Evolutionary conservation across 92 coral and sea anemone genomes (phyloP).

Genomic region (Scolanthus callimorphus): DNA sequence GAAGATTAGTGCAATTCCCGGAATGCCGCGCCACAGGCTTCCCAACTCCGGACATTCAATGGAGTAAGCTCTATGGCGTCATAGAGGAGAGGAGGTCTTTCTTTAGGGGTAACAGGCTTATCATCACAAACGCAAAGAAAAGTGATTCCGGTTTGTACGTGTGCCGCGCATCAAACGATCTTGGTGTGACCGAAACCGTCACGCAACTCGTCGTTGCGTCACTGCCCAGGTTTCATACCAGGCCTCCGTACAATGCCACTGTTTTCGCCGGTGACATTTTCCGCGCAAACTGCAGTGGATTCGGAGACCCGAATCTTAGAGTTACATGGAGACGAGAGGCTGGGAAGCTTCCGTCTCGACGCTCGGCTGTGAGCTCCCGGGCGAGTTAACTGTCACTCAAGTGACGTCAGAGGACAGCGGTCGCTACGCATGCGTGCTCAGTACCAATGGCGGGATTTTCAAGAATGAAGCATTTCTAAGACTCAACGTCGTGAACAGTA

Average conservation of each 20-base stretch:
- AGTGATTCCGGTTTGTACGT: slow-evolving; percentile 54
- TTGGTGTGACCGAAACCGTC: slow-evolving; percentile 39
- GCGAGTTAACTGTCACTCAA: slow-evolving; percentile 45
- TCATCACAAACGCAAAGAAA: slow-evolving; percentile 17
- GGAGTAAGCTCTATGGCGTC: slow-evolving; percentile 38
- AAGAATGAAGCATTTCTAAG: slow-evolving; percentile 32
- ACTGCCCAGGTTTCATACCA: slow-evolving; percentile 27
- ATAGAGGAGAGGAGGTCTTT: slow-evolving; percentile 22
- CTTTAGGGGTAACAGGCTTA: slow-evolving; percentile 14
- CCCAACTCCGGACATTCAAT: slow-evolving; percentile 50
- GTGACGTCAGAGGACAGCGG: slow-evolving; percentile 56
- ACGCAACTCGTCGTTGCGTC: slow-evolving; percentile 56
- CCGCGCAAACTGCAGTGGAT: slow-evolving; percentile 43
- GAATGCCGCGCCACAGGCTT: slow-evolving; percentile 53
- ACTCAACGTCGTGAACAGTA: slow-evolving; percentile 41
- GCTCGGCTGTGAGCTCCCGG: slow-evolving; percentile 32
- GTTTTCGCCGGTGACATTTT: slow-evolving; percentile 33
- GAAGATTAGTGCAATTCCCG: slow-evolving; percentile 39
- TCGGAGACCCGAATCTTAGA: slow-evolving; percentile 43
- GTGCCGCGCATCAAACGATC: slow-evolving; percentile 42
- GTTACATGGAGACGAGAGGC: slow-evolving; percentile 55
- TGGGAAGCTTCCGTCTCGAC: slow-evolving; percentile 30
- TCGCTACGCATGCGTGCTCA: slow-evolving; percentile 51
- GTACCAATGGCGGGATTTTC: slow-evolving; percentile 51
- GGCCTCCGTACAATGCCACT: slow-evolving; percentile 21